phyloP scores from a whole-genome alignment of 2,888 invertebrate species.

The Busseola fusca region DNA sequence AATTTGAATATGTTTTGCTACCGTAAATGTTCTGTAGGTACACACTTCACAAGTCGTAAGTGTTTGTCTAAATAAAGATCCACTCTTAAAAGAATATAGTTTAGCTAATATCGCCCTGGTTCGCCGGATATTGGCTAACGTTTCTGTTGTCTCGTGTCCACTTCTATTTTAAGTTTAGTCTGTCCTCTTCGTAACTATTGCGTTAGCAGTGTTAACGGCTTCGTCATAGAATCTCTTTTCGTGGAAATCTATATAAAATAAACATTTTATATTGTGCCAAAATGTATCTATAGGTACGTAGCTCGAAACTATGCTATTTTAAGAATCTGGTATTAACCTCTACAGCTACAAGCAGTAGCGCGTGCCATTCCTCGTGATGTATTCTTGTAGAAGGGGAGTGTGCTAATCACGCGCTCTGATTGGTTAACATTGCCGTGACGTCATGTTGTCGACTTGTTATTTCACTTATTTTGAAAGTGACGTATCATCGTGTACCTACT shows the following conservation, averaged over 20 bases:
- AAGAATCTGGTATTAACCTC: slow-evolving; percentile 78
- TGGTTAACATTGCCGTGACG: slow-evolving; percentile 76
- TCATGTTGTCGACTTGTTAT: slow-evolving; percentile 68
- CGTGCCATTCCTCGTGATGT: slow-evolving; percentile 65
- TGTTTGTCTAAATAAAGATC: slow-evolving; percentile 20
- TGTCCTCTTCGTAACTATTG: slow-evolving; percentile 33
- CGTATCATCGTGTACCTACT: slow-evolving; percentile 67
- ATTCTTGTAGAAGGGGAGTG: slow-evolving; percentile 79
- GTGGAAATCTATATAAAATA: slow-evolving; percentile 49
- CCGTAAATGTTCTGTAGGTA: not conserved
- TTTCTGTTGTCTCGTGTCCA: slow-evolving; percentile 40
- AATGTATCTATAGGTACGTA: slow-evolving; percentile 46
- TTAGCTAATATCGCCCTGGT: slow-evolving; percentile 19
- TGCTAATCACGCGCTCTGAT: slow-evolving; percentile 69
- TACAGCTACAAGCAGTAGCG: slow-evolving; percentile 47
- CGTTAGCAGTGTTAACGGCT: slow-evolving; percentile 55
- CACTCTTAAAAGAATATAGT: slow-evolving; percentile 23
- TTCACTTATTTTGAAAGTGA: slow-evolving; percentile 78
- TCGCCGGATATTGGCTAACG: slow-evolving; percentile 48
- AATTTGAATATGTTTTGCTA: slow-evolving; percentile 1
- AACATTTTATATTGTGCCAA: slow-evolving; percentile 61
- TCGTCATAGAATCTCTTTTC: slow-evolving; percentile 53
- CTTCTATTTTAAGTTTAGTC: slow-evolving; percentile 54
- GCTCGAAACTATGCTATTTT: slow-evolving; percentile 59
- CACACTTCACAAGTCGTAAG: not conserved